These are phyloP conservation scores for Allobates femoralis DNA, from an alignment of 2,797 vertebrate species.

Conservation along the genomic window DNA sequence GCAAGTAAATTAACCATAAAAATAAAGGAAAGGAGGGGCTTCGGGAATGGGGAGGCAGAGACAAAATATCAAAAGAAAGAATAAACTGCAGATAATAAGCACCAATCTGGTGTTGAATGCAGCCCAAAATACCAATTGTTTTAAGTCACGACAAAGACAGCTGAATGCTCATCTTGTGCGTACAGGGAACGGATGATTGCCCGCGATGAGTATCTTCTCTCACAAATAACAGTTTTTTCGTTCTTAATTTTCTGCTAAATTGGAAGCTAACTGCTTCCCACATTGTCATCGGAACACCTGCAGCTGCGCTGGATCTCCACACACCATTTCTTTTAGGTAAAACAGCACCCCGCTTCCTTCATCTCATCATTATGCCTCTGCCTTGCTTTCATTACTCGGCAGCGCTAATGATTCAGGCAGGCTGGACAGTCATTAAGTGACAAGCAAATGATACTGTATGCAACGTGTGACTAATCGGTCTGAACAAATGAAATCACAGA, in stretches of 20 bases:
- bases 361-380: conserved; percentile 87
- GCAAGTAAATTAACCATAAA: conserved; percentile 86
- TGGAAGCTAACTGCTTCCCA: conserved; percentile 89
- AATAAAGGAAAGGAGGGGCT: conserved; percentile 70
- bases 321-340: conserved; percentile 85
- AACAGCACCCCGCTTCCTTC: conserved; percentile 84
- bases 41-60: conserved; percentile 59
- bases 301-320: conserved; percentile 86
- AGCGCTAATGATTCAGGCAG: conserved; percentile 85
- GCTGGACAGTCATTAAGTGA: conserved; percentile 95
- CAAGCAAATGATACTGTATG: conserved; percentile 97
- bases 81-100: conserved; percentile 85
- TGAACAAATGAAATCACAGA: conserved; percentile 97
- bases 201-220: conserved; percentile 86
- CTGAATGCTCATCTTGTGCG: conserved; percentile 83
- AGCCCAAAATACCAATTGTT: conserved; percentile 85
- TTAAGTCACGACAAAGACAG: conserved; percentile 87
- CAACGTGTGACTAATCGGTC: conserved; percentile 85
- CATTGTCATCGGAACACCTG: conserved; percentile 88
- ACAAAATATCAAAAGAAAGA: conserved; percentile 85
- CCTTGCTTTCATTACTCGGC: conserved; percentile 90
- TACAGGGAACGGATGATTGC: conserved; percentile 83
- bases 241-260: conserved; percentile 94
- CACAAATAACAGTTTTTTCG: conserved; percentile 93
- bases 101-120: conserved; percentile 86